phyloP scores from a whole-genome alignment of 1,140 invertebrate genomes.

The Yoshiicerus persimilis region DNA sequence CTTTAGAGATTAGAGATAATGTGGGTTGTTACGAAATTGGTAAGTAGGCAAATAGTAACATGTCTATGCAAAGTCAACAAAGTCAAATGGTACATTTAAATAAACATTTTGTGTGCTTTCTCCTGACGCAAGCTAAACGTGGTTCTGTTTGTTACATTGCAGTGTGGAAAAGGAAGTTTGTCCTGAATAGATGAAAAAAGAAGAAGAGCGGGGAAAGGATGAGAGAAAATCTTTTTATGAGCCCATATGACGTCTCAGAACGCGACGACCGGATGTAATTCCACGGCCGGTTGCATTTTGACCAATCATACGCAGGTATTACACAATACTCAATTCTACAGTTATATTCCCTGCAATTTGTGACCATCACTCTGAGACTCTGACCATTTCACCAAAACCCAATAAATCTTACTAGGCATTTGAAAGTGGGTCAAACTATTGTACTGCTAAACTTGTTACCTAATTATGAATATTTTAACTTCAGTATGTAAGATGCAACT shows the following conservation, averaged over 20 bases:
- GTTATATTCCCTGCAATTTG: not conserved
- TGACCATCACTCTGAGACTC: not conserved
- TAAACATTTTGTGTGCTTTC: no score
- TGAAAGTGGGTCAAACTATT: no score
- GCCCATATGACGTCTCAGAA: conserved; percentile 47
- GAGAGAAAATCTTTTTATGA: conserved; percentile 45
- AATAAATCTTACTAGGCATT: no score
- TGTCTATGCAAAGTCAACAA: no score
- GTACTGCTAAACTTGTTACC: no score
- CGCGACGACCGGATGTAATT: conserved; percentile 39
- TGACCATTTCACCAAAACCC: not conserved
- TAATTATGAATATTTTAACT: no score
- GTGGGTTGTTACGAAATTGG: no score
- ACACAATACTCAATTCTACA: not conserved
- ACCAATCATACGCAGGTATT: conserved; percentile 36
- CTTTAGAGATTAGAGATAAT: no score
- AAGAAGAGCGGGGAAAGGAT: conserved; percentile 43
- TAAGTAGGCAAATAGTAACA: no score
- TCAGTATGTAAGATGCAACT: no score
- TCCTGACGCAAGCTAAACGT: no score
- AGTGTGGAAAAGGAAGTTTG: conserved; percentile 21
- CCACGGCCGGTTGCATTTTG: conserved; percentile 36
- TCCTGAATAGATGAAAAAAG: conserved; percentile 35
- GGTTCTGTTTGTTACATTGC: not conserved
- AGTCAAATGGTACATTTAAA: no score